Base-by-base conservation (phyloP, 2,797 vertebrate species). In the Melanotaenia pygmaea region DNA sequence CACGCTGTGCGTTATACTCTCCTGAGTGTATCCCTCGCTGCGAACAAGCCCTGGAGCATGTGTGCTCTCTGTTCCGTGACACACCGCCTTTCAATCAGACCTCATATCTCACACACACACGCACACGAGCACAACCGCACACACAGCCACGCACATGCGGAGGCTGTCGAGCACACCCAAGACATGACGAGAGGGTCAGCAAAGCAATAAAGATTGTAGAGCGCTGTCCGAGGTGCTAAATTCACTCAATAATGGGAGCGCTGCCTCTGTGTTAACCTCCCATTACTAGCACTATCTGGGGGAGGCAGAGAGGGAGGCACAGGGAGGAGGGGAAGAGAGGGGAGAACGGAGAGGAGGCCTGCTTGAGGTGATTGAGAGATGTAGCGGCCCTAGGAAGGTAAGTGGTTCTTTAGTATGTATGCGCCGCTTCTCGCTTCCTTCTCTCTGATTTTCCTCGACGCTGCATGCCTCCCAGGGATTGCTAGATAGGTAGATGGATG, bases 191-290 rank as follows among this genome's bases (percentile, higher is more conserved):
- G 96, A 96, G 95, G 96, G 96, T 97, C 96, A 97, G 96, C 94
- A 96, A 97, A 97, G 96, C 96, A 98, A 97, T 97, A 97, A 98
- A 97, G 96, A 97, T 96, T 98, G 96, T 96, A 95, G 96, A 96
- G 96, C 96, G 96, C 96, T 97, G 96, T 97, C 96, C 96, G 95
- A 96, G 96, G 97, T 97, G 96, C 96, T 97, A 96, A 97, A 97
- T 97, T 97, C 96, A 96, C 96, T 97, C 96, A 97, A 97, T 98
- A 97, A 98, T 97, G 96, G 96, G 95, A 97, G 95, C 96, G 96
- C 96, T 96, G 97, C 96, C 96, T 95, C 94, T 96, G 95, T 96
- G 96, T 98, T 98, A 98, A 97, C 96, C 97, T 97, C 96, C 97
- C 97, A 96, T 98, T 97, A 97, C 96, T 95, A 95, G 94, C 94